Evolutionary conservation across 1,140 invertebrate genomes (phyloP), one percentile per base, ranked within the genome.

Genomic region (Micrasema longulum): DNA sequence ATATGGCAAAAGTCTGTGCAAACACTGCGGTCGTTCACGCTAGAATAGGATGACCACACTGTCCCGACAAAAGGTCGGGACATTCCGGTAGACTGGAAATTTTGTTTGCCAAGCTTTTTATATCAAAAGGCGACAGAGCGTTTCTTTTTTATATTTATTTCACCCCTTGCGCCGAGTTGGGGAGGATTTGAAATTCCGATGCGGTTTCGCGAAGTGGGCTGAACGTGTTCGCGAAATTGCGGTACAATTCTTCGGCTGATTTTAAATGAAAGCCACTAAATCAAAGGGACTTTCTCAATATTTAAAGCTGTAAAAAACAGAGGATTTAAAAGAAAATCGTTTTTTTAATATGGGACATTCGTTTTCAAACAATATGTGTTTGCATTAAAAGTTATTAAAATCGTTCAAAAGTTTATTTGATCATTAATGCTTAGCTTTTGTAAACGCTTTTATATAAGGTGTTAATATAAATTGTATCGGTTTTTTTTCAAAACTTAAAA

Each of bases 61-160:
- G 18, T 16, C 60, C 43, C 23, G 26, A 45, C 43, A 45, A 60
- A 45, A 31, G 38, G 22, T 14, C 18, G 60, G 60, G 60, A 64
- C 60, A 64, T 64, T 64, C 43, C 60, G 43, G 43, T 11, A 45
- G 43, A 48, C 60, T 47, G 60, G 43, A 64, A 64, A 64, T 64
- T 64, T 64, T 64, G 60, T 64, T 64, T 64, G 60, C 60, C 31
- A 64, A 64, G 60, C 60, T 64, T 64, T 64, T 64, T 64, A 64
- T 64, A 31, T 64, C 60, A 12, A 60, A 64, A 64, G 60, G 60
- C 60, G 60, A 47, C 22, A 31, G 16, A 18, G 23, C 22, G 41
- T n/a, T 64, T 22, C 41, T 64, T 64, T 53, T 64, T 64, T 23
- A 20, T 26, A 31, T 64, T 47, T 64, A 47, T 47, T 64, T 47